Percentiles rank a stretch among this genome's conserved stretches.
Conservation (phyloP, 2,797 vertebrate genomes). For the Platyrinchus mystaceus region DNA sequence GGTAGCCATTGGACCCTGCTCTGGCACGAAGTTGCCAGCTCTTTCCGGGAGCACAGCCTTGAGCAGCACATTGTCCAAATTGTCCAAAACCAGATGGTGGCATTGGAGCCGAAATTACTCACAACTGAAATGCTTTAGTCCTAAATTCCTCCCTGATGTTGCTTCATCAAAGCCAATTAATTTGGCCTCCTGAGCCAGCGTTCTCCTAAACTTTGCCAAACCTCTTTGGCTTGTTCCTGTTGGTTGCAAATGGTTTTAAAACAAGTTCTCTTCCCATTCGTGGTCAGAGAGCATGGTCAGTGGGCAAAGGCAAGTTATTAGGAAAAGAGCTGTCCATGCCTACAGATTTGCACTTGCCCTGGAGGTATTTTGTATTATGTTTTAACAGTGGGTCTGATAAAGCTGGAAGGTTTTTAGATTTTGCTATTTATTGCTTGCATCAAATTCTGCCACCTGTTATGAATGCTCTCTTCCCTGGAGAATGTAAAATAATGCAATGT, state of each 20-base stretch:
- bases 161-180: conserved; percentile 10
- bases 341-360: neutral
- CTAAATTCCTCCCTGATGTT: conserved; percentile 47
- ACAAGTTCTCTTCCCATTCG: neutral
- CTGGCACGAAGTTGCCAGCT: neutral
- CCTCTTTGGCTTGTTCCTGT: neutral
- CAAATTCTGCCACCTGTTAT: neutral
- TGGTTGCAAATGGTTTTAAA: neutral
- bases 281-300: neutral
- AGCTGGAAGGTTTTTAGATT: neutral
- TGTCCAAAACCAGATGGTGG: conserved; percentile 36
- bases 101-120: neutral
- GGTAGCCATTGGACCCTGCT: neutral
- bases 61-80: neutral
- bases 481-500: neutral
- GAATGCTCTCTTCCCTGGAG: neutral
- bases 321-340: neutral
- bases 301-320: neutral
- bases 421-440: neutral
- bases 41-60: neutral
- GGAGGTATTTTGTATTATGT: neutral
- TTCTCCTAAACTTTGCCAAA: neutral
- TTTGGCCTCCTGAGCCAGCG: neutral
- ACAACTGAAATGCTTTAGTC: neutral
- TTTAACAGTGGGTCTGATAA: neutral